phyloP scores from a whole-genome alignment of 2,888 invertebrate genomes.

The Pollenia griseotomentosa region DNA sequence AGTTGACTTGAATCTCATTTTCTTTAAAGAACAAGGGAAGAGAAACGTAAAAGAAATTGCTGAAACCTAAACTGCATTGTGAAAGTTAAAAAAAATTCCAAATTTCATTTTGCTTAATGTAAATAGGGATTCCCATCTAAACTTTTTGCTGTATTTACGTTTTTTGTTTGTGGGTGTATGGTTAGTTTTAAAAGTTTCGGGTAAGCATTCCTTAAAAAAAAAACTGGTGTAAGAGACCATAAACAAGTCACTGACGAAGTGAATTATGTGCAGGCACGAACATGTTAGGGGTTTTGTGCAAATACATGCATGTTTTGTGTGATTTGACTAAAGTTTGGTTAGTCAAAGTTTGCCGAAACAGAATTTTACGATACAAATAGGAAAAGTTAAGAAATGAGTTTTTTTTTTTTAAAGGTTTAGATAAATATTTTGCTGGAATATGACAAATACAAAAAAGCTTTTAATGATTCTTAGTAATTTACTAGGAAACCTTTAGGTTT shows the following conservation, averaged over 20 bases:
- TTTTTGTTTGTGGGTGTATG: no score
- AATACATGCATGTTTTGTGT: background rate
- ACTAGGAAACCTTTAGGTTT: background rate
- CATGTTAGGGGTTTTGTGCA: constrained; percentile 2
- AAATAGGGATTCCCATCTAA: background rate
- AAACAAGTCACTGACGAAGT: constrained; percentile 4
- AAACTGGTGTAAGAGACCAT: background rate
- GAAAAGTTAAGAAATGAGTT: background rate
- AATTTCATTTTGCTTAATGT: no score
- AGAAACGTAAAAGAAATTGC: no score
- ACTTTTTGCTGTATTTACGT: background rate
- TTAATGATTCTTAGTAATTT: no score
- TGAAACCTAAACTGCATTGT: no score
- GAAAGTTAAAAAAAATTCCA: no score
- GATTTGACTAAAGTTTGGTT: background rate
- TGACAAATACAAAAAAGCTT: no score
- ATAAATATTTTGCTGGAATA: no score
- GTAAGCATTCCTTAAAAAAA: background rate
- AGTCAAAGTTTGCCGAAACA: background rate
- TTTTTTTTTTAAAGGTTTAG: background rate
- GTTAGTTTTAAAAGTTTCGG: no score
- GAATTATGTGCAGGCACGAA: constrained; percentile 34
- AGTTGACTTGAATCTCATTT: no score
- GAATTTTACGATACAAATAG: background rate
- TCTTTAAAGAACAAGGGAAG: no score